Evolutionary conservation across 2,113 vertebrate species (phyloP), one percentile per base, ranked within the genome.

Genomic region (Oryzias celebensis): DNA sequence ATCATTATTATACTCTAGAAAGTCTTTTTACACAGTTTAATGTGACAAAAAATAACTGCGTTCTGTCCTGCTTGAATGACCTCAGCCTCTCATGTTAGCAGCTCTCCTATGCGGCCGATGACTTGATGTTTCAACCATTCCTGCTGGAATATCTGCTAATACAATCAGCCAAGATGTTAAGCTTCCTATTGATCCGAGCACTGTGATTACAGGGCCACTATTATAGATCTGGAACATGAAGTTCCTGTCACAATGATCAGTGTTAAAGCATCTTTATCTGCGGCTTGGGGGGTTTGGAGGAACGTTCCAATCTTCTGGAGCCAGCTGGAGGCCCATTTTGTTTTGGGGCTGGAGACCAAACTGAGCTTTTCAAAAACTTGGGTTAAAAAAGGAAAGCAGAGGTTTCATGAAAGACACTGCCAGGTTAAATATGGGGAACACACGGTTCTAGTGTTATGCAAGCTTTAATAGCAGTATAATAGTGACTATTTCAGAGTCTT

Each of bases 181-280:
- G 23, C 60, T 7, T 18, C 31, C 44, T 57, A 71, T 76, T 68
- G 52, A 68, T 62, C 50, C 8, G 45, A 24, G 53, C 28, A 28
- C 31, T 49, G 51, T 28, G 23, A 71, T 73, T 62, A 47, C 59
- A 58, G 5, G 14, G 23, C 28, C 59, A 22, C 12, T 28, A 23
- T 24, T 50, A 36, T 6, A 55, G 56, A 68, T 50, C 51, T 51
- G 49, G 36, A 31, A 52, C 22, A n/a, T 61, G 15, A 58, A 28
- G 24, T 54, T 54, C 6, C 52, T 26, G 2, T 76, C 50, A 51
- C 14, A 24, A 44, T 44, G 24, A 55, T 61, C 42, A 24, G 31
- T 49, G 51, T 55, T n/a, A 48, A 56, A 50, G 58, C 56, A 44
- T 44, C 50, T 62, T 16, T 50, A 59, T 71, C 43, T 47, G 16